A percentile compares a stretch with the other conserved stretches of the same genome.
These are phyloP conservation scores for Pampusana beccarii DNA, from an alignment of 2,113 vertebrate genomes.

Conservation along the genomic window DNA sequence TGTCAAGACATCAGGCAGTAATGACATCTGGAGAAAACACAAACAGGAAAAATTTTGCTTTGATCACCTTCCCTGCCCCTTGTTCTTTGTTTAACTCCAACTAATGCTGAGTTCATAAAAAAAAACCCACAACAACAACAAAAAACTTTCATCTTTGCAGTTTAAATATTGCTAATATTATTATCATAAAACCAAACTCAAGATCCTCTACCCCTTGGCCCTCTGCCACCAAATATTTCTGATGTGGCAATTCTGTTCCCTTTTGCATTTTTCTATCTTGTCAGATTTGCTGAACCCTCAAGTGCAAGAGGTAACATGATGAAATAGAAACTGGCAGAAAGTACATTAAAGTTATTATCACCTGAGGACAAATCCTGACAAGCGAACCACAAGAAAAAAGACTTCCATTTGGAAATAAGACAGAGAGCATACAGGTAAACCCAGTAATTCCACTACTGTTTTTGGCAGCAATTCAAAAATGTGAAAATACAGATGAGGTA, in stretches of 20 bases:
- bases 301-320: slow-evolving; percentile 19
- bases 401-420: slow-evolving; percentile 43
- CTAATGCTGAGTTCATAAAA: not conserved
- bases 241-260: not conserved
- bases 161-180: not conserved
- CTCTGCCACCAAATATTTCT: not conserved
- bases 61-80: not conserved
- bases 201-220: not conserved
- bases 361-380: slow-evolving; percentile 30
- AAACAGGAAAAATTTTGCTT: slow-evolving; percentile 11
- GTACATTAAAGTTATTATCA: slow-evolving; percentile 53
- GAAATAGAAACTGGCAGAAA: slow-evolving; percentile 53
- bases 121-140: no score
- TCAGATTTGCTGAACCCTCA: not conserved
- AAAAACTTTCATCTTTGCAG: not conserved
- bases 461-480: not conserved
- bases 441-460: not conserved
- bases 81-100: not conserved
- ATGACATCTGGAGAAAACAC: slow-evolving; percentile 13
- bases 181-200: not conserved
- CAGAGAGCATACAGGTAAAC: slow-evolving; percentile 6
- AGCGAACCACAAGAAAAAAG: slow-evolving; percentile 18
- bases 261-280: slow-evolving; percentile 18
- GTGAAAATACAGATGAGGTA: not conserved
- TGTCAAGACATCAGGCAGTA: not conserved